Percentiles rank a stretch among this genome's conserved stretches.
Conservation (phyloP, 2,797 vertebrate species). For the Furcifer pardalis region DNA sequence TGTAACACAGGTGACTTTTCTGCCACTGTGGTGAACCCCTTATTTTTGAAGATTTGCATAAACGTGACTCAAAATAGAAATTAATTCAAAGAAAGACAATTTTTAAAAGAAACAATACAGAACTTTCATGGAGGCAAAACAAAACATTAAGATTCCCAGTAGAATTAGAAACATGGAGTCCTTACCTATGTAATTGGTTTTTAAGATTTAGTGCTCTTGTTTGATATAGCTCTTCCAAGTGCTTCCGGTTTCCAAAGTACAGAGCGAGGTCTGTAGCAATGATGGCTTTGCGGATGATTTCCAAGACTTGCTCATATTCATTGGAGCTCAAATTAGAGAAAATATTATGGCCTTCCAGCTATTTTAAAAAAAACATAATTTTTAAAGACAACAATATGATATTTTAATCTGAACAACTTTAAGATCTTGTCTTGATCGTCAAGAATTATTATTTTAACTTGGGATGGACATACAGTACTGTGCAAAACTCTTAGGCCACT, state of each 20-base stretch:
- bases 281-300: slow-evolving; percentile 99
- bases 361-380: slow-evolving; percentile 84
- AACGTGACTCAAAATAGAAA: not conserved
- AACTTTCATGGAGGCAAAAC: not conserved
- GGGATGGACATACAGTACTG: not conserved
- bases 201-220: slow-evolving; percentile 85
- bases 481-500: too few relatives aligned
- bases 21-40: not conserved
- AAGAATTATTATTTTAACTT: not conserved
- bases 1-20: not conserved
- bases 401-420: slow-evolving; percentile 80
- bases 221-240: slow-evolving; percentile 89
- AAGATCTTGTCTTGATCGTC: slow-evolving; percentile 25
- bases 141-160: not conserved
- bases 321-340: slow-evolving; percentile 98
- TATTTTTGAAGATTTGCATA: not conserved
- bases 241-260: slow-evolving; percentile 97
- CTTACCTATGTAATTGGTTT: slow-evolving; percentile 93
- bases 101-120: not conserved
- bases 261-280: slow-evolving; percentile 97
- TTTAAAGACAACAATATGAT: slow-evolving; percentile 89
- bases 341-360: slow-evolving; percentile 99
- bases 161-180: not conserved
- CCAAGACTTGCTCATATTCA: slow-evolving; percentile 97
- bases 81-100: not conserved